These are phyloP conservation scores for Cacatua alba DNA, from an alignment of 2,113 vertebrate genomes.

Conservation along the genomic window DNA sequence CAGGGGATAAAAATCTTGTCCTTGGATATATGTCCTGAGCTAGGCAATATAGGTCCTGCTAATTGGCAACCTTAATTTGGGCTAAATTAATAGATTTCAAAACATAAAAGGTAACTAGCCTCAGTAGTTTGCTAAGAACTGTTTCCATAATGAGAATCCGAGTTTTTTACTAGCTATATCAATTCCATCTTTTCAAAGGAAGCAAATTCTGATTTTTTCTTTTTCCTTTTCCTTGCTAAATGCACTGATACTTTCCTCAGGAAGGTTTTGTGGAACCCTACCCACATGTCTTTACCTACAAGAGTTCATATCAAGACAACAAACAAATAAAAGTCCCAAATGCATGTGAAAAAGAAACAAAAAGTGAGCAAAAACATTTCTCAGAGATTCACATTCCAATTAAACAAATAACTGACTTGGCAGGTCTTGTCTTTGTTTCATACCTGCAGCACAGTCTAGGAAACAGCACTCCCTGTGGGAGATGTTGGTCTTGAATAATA, in stretches of 20 bases:
- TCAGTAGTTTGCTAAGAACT: not conserved
- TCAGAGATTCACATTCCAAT: not conserved
- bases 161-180: not conserved
- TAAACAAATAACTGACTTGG: slow-evolving; percentile 45
- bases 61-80: not conserved
- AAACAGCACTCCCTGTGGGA: slow-evolving; percentile 37
- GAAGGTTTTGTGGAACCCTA: not conserved
- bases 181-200: not conserved
- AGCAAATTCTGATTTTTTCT: not conserved
- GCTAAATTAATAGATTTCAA: not conserved
- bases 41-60: not conserved
- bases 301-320: not conserved
- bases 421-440: slow-evolving; percentile 27
- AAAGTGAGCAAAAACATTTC: slow-evolving; percentile 24
- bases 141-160: not conserved
- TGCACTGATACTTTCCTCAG: not conserved
- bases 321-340: not conserved
- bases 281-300: not conserved
- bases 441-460: not conserved
- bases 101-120: not conserved
- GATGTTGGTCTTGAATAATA: slow-evolving; percentile 61
- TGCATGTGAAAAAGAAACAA: not conserved
- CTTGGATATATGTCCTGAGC: not conserved
- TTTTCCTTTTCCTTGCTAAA: not conserved
- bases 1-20: not conserved